These are phyloP conservation scores for Ascidia mentula DNA, from an alignment of 23 tunicate species.

Conservation along the genomic window DNA sequence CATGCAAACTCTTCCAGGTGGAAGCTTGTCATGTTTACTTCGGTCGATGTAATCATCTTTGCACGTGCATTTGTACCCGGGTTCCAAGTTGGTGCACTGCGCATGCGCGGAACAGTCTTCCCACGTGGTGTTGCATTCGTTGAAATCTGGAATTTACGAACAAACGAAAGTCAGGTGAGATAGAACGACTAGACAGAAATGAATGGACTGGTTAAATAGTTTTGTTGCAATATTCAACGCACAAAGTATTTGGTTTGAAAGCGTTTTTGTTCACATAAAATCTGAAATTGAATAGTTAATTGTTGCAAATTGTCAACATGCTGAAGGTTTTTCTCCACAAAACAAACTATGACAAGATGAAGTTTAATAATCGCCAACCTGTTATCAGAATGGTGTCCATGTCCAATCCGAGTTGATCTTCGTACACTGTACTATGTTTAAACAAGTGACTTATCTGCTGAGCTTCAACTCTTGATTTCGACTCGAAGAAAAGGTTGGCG, in stretches of 20 bases:
- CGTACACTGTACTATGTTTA: conserved; percentile 41
- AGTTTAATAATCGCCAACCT: conserved; percentile 26
- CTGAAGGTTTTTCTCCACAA: too few relatives aligned
- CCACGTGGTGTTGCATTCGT: conserved; percentile 80
- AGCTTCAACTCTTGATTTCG: conserved; percentile 30
- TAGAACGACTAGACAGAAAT: too few relatives aligned
- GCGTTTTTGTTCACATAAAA: too few relatives aligned
- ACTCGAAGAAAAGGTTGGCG: conserved; percentile 58
- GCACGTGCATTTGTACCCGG: conserved; percentile 75
- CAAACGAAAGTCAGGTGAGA: too few relatives aligned
- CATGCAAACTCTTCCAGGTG: conserved; percentile 65
- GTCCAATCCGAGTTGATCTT: conserved; percentile 58
- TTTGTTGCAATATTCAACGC: too few relatives aligned
- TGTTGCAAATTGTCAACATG: too few relatives aligned
- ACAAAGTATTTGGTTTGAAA: too few relatives aligned
- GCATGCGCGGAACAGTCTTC: conserved; percentile 68
- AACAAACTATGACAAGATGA: too few relatives aligned
- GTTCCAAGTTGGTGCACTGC: conserved; percentile 46
- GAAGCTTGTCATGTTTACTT: conserved; percentile 19
- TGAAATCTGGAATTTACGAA: conserved; percentile 58
- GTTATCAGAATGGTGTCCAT: conserved; percentile 46
- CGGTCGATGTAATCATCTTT: conserved; percentile 57
- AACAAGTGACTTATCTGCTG: conserved; percentile 51
- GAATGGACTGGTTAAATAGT: too few relatives aligned
- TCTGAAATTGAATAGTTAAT: too few relatives aligned